Evolutionary conservation across 2,888 invertebrate genomes (phyloP), one percentile per base, ranked within the genome.

Genomic region (Lycaena phlaeas): DNA sequence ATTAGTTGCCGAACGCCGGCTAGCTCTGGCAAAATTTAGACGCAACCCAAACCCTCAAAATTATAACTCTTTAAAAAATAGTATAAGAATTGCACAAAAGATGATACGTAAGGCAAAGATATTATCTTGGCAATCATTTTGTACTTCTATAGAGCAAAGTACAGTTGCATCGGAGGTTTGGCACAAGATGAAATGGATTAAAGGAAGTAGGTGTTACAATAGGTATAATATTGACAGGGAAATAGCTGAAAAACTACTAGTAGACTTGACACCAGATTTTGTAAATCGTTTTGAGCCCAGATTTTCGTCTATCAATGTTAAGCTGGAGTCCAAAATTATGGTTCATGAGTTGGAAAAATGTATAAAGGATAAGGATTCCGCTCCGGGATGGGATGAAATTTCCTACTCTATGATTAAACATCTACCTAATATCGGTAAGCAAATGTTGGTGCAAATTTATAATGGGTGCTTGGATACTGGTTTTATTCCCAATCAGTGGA

Each of bases 321-420:
- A 3, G 15, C 2, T 37, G 15, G 39, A 39, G 17, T n/a, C 27
- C 5, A n/a, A 11, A 1, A 27, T 45, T 14, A 27, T 10, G n/a
- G 6, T 45, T 6, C 38, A 40, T 3, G 42, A 45, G 28, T 26
- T 38, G 14, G 25, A 15, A 9, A 14, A 25, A 11, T 29, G 27
- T 17, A 27, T 40, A 14, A 36, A 40, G 25, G 18, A 28, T 18
- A 36, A 34, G 15, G 42, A 44, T 14, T 36, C 44, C 5, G 38
- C 44, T 2, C 41, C 44, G 6, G 40, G 45, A 14, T 22, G 40
- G 0, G n/a, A n/a, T n/a, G n/a, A n/a, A n/a, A n/a, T n/a, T n/a
- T n/a, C n/a, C n/a, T 45, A 29, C 11, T 42, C 44, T 9, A 45
- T 45, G 41, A 30, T 44, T 22, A 36, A 36, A 12, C 10, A 41